Conservation (phyloP, 2,888 invertebrate genomes). For the Ophion ventricosus region DNA sequence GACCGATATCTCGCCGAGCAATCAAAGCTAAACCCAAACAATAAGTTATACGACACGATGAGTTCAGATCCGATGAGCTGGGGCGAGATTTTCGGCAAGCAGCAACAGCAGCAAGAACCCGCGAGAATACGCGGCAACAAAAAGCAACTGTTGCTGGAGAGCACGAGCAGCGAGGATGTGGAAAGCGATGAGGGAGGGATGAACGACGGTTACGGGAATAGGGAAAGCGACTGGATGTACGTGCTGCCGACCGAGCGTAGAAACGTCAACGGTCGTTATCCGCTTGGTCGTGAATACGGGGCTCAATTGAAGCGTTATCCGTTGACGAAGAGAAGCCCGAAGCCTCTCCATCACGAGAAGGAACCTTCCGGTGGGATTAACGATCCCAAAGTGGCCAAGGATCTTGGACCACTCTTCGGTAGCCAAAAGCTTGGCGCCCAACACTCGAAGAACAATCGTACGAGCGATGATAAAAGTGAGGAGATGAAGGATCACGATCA, state of each 20-base stretch:
- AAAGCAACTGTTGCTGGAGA: conserved; percentile 63
- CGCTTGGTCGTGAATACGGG: conserved; percentile 75
- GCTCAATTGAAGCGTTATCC: conserved; percentile 76
- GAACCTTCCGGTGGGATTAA: conserved; percentile 70
- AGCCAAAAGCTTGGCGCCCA: conserved; percentile 87
- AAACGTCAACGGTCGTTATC: conserved; percentile 78
- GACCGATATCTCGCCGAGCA: conserved; percentile 70
- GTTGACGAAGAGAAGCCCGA: conserved; percentile 79
- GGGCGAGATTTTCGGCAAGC: conserved; percentile 67
- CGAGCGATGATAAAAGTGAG: conserved; percentile 56
- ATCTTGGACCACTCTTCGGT: conserved; percentile 86
- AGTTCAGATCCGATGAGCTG: conserved; percentile 71
- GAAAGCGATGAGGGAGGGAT: conserved; percentile 54
- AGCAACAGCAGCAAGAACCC: conserved; percentile 61
- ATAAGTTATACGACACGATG: conserved; percentile 70
- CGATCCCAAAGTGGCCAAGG: conserved; percentile 81
- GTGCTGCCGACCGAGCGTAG: conserved; percentile 71
- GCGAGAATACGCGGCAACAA: conserved; percentile 66
- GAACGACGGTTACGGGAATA: conserved; percentile 53
- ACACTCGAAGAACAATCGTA: conserved; percentile 89
- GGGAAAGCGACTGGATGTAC: conserved; percentile 70
- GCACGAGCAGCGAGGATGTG: conserved; percentile 62
- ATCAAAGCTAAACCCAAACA: conserved; percentile 61
- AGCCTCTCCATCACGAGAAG: conserved; percentile 72
- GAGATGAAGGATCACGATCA: conserved; percentile 29